phyloP scores from a whole-genome alignment of 1,140 invertebrate genomes.

The Paracyclopina nana region DNA sequence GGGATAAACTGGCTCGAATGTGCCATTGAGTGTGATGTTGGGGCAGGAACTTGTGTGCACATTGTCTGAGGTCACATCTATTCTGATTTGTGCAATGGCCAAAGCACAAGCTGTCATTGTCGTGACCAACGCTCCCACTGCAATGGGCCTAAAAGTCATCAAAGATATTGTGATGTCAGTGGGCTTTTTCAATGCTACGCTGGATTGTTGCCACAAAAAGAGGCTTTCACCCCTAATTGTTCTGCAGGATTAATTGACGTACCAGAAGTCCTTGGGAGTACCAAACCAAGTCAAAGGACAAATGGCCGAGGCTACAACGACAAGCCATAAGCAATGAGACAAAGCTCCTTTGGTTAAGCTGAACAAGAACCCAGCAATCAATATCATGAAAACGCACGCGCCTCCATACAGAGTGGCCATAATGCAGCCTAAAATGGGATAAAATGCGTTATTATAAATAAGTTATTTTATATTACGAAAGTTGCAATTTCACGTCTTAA shows the following conservation, averaged over 20 bases:
- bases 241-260: constrained; percentile 24
- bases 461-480: no score
- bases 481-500: no score
- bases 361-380: constrained; percentile 37
- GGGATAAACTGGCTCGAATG: constrained; percentile 18
- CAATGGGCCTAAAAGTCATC: constrained; percentile 27
- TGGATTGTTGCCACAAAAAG: no score
- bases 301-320: constrained; percentile 38
- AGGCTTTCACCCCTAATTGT: no score
- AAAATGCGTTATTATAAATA: no score
- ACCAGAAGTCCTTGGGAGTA: constrained; percentile 50
- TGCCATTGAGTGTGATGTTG: background rate
- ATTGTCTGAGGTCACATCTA: constrained; percentile 18
- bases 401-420: constrained; percentile 44
- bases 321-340: constrained; percentile 39
- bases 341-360: constrained; percentile 24
- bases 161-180: no score
- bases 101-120: constrained; percentile 35
- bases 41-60: background rate
- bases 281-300: constrained; percentile 44
- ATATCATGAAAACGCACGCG: constrained; percentile 42
- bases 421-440: constrained; percentile 15
- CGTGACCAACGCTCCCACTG: constrained; percentile 35
- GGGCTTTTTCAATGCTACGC: no score
- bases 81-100: constrained; percentile 35